Evolutionary conservation across 2,888 invertebrate species (phyloP).

Genomic region (Diarsia rubi): DNA sequence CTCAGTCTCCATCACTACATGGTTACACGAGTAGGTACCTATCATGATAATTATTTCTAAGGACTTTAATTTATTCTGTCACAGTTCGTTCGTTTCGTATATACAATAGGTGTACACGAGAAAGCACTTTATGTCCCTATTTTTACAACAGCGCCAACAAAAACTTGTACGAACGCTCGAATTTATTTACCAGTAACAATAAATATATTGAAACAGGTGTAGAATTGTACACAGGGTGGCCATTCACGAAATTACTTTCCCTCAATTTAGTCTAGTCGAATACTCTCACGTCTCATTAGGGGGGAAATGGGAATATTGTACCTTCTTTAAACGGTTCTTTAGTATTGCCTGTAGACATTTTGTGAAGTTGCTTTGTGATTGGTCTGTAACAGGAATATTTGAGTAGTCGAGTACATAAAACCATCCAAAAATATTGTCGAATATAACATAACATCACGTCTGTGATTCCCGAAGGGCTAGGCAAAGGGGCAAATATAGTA

Average conservation of each 20-base stretch:
- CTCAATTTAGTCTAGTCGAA: conserved; percentile 67
- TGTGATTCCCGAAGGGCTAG: too few species aligned
- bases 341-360: conserved; percentile 25
- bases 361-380: conserved; percentile 11
- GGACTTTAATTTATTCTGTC: conserved; percentile 20
- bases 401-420: not conserved
- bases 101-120: conserved; percentile 18
- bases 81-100: not conserved
- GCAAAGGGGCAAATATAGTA: too few species aligned
- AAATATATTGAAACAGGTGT: conserved; percentile 69
- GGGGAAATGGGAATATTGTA: conserved; percentile 62
- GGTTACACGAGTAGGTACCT: not conserved
- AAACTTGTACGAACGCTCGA: conserved; percentile 35
- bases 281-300: conserved; percentile 70
- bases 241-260: conserved; percentile 75
- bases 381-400: not conserved
- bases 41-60: conserved; percentile 7
- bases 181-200: conserved; percentile 54
- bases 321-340: conserved; percentile 43
- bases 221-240: conserved; percentile 69
- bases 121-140: conserved; percentile 42
- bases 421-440: not conserved
- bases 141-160: conserved; percentile 32
- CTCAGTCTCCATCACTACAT: not conserved
- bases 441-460: too few species aligned